Evolutionary conservation across 2,113 vertebrate species (phyloP).

Genomic region (Asarcornis scutulata): DNA sequence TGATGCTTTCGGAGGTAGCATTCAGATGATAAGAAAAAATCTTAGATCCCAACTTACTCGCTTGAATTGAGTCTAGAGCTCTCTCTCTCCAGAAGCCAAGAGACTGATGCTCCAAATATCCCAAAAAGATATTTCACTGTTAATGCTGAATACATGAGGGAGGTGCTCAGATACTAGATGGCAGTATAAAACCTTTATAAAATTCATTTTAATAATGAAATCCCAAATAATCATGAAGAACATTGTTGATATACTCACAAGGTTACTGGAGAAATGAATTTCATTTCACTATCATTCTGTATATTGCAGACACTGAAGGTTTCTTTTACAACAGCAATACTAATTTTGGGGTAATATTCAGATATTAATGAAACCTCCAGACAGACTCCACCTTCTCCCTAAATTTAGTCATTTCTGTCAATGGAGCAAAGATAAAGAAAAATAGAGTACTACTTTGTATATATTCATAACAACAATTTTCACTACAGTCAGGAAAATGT

Average conservation of each 20-base stretch:
- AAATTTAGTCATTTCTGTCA: slow-evolving; percentile 21
- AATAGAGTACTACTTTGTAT: neutral
- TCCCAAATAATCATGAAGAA: neutral
- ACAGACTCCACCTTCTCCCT: neutral
- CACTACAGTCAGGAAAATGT: neutral
- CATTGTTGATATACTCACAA: neutral
- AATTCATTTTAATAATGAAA: slow-evolving; percentile 19
- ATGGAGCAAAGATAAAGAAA: neutral
- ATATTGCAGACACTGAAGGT: neutral
- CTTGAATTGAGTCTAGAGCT: neutral
- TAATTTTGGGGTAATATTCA: neutral
- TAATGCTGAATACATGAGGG: neutral
- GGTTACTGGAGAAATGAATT: slow-evolving; percentile 11
- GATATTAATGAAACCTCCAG: neutral
- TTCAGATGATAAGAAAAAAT: neutral
- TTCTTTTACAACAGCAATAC: neutral
- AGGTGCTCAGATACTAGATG: slow-evolving; percentile 50
- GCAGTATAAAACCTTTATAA: slow-evolving; percentile 48
- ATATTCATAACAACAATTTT: neutral
- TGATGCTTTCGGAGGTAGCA: neutral
- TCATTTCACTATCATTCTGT: neutral
- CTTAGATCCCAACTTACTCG: neutral
- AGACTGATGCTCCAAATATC: neutral
- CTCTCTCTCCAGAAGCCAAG: neutral
- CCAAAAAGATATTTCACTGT: neutral